These are phyloP conservation scores for Trematomus bernacchii DNA, from an alignment of 2,797 vertebrate species.

Conservation along the genomic window DNA sequence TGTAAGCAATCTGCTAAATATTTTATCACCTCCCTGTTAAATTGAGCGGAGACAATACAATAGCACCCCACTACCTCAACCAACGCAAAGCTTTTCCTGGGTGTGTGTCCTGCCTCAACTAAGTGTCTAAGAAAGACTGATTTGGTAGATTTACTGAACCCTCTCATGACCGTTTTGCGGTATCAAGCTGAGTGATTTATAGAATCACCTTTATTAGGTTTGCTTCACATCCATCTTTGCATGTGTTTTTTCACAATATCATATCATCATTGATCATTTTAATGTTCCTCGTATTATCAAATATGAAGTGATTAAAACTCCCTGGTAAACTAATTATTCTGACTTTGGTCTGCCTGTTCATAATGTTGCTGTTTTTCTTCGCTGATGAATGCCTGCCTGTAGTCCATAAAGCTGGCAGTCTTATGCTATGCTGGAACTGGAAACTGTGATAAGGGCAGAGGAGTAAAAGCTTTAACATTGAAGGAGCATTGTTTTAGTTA, in stretches of 20 bases:
- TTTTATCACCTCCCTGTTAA: constrained; percentile 82
- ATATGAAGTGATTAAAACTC: constrained; percentile 55
- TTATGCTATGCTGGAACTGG: constrained; percentile 43
- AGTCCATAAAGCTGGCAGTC: constrained; percentile 53
- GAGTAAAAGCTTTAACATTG: not conserved
- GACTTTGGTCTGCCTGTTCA: constrained; percentile 26
- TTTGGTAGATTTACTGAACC: constrained; percentile 52
- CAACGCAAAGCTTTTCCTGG: constrained; percentile 45
- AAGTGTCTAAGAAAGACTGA: constrained; percentile 33
- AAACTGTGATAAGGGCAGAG: not conserved
- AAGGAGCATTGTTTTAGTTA: constrained; percentile 9
- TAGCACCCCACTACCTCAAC: constrained; percentile 66
- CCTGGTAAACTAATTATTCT: constrained; percentile 51
- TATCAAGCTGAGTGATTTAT: constrained; percentile 60
- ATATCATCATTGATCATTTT: constrained; percentile 61
- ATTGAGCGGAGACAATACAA: constrained; percentile 75
- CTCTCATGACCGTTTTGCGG: constrained; percentile 23
- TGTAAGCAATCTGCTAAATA: constrained; percentile 84
- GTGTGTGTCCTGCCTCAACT: constrained; percentile 42
- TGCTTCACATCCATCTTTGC: constrained; percentile 28
- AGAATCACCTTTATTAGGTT: constrained; percentile 47
- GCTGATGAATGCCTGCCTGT: constrained; percentile 54
- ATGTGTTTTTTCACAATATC: constrained; percentile 18
- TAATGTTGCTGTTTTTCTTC: constrained; percentile 35
- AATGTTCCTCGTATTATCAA: constrained; percentile 50